phyloP scores from a whole-genome alignment of 2,888 invertebrate species.

The Siphonodentalium dalli region DNA sequence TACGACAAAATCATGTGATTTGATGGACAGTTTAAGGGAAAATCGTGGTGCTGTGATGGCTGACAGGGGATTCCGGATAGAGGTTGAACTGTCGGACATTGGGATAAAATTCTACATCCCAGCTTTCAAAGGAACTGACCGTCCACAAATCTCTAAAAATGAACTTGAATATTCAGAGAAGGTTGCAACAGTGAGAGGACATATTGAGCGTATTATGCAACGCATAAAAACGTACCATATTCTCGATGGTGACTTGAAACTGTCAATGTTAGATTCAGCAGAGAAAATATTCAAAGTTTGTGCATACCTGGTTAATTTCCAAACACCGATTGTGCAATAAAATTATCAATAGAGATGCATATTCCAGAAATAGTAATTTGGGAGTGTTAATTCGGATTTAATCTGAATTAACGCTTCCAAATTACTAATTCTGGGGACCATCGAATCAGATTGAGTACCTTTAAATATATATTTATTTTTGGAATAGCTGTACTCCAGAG shows the following conservation, averaged over 20 bases:
- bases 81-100: slow-evolving; percentile 5
- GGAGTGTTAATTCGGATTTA: no score
- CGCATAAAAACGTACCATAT: slow-evolving; percentile 15
- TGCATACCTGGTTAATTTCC: slow-evolving; percentile 20
- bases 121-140: slow-evolving; percentile 15
- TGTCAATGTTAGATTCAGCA: slow-evolving; percentile 16
- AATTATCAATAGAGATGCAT: no score
- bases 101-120: slow-evolving; percentile 22
- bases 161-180: slow-evolving; percentile 12
- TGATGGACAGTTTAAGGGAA: slow-evolving; percentile 2
- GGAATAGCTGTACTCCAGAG: no score
- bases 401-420: no score
- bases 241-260: slow-evolving; percentile 10
- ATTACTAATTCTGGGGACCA: no score
- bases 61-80: slow-evolving; percentile 19
- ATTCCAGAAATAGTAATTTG: no score
- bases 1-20: slow-evolving; percentile 2
- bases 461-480: no score
- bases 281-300: slow-evolving; percentile 22
- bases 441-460: no score
- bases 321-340: slow-evolving; percentile 12
- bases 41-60: slow-evolving; percentile 21
- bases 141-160: slow-evolving; percentile 6
- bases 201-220: slow-evolving; percentile 17
- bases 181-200: slow-evolving; percentile 14